These are phyloP conservation scores for Hirtodrosophila confusa DNA, from an alignment of 2,888 invertebrate genomes.

Conservation along the genomic window DNA sequence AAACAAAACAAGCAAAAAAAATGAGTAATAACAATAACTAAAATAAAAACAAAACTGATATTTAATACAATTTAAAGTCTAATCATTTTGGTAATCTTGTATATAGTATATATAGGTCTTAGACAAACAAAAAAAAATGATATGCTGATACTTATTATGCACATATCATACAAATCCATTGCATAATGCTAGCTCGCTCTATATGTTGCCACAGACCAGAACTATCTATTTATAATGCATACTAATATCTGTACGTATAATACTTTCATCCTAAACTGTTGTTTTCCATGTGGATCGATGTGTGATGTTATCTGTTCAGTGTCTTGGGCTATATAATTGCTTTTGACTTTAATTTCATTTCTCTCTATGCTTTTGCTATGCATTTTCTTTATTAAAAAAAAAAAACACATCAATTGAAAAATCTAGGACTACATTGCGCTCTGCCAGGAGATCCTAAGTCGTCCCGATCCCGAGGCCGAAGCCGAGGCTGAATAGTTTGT, in stretches of 20 bases:
- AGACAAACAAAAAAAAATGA: too few species aligned
- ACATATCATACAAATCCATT: neutral
- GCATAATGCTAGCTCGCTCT: neutral
- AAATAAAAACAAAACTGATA: constrained; percentile 74
- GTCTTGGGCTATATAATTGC: constrained; percentile 27
- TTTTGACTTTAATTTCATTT: constrained; percentile 32
- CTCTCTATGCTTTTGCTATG: constrained; percentile 49
- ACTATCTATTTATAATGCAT: neutral
- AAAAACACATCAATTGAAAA: constrained; percentile 29
- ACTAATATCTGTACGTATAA: neutral
- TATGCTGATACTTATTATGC: neutral
- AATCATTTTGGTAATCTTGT: constrained; percentile 41
- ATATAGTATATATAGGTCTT: neutral
- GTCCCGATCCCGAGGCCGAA: constrained; percentile 80
- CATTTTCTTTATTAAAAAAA: constrained; percentile 11
- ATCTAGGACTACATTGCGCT: constrained; percentile 83
- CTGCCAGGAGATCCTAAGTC: constrained; percentile 83
- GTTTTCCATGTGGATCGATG: constrained; percentile 36
- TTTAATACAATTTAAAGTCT: constrained; percentile 68
- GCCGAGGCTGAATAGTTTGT: constrained; percentile 61
- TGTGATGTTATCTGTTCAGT: constrained; percentile 35
- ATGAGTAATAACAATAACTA: constrained; percentile 73
- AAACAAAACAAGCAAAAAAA: constrained; percentile 32
- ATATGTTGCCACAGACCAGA: neutral
- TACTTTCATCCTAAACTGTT: constrained; percentile 14